Evolutionary conservation across 2,797 vertebrate species (phyloP).

Genomic region (Petrocephalus schoutedeni): DNA sequence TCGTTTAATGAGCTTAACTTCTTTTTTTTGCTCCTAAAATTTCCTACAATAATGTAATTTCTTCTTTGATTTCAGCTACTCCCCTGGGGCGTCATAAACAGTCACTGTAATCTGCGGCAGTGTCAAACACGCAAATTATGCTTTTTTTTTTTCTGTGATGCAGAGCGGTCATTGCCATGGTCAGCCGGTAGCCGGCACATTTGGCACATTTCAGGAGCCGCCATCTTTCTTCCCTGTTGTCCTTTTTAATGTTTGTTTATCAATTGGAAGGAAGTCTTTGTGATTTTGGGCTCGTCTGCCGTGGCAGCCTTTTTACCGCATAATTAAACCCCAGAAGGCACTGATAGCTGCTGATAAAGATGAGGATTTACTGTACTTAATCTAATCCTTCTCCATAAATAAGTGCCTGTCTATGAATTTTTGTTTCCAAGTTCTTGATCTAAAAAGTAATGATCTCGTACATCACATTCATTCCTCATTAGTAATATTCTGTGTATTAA

Average conservation of each 20-base stretch:
- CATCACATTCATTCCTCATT: neutral
- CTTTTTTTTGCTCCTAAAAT: neutral
- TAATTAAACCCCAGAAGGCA: neutral
- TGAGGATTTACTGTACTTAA: neutral
- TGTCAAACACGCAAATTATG: neutral
- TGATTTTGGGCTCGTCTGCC: neutral
- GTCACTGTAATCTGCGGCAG: neutral
- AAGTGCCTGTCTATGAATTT: neutral
- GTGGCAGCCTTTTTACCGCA: neutral
- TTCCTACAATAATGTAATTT: neutral
- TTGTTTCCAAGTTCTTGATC: neutral
- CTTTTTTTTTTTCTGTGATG: neutral
- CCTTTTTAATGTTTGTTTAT: neutral
- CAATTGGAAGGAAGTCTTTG: neutral
- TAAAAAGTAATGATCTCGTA: slow-evolving; percentile 1
- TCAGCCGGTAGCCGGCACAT: neutral
- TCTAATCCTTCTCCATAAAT: slow-evolving; percentile 5
- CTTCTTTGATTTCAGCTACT: neutral
- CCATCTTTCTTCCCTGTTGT: neutral
- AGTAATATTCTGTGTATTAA: neutral
- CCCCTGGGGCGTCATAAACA: neutral
- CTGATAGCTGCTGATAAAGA: neutral
- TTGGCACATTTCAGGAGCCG: neutral
- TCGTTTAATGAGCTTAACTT: neutral
- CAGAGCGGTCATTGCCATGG: neutral